Conservation (phyloP, 2,888 invertebrate genomes). For the Orgyia antiqua region DNA sequence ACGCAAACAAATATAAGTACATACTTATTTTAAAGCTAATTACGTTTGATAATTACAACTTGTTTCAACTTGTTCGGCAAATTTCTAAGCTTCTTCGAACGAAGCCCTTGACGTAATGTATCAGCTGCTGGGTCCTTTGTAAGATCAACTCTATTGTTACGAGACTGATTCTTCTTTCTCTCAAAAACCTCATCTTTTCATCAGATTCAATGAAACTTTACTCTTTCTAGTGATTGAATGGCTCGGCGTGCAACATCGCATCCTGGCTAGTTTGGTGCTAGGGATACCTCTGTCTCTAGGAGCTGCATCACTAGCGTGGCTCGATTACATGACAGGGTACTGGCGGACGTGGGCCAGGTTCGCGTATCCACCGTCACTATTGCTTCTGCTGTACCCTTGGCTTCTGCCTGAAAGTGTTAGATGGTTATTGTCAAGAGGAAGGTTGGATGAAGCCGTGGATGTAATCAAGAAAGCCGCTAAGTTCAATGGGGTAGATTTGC, state of each 20-base stretch:
- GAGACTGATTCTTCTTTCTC: too few species aligned
- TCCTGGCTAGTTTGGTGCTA: slow-evolving; percentile 83
- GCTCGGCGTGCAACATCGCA: slow-evolving; percentile 85
- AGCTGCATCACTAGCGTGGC: slow-evolving; percentile 80
- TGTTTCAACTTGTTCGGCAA: too few species aligned
- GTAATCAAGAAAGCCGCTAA: slow-evolving; percentile 80
- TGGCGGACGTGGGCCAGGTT: slow-evolving; percentile 84
- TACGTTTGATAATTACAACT: too few species aligned
- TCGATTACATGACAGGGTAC: slow-evolving; percentile 82
- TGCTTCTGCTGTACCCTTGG: slow-evolving; percentile 84
- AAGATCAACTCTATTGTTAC: too few species aligned
- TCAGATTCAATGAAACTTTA: neutral
- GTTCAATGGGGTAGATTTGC: slow-evolving; percentile 72
- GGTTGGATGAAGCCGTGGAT: slow-evolving; percentile 78
- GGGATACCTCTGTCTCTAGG: slow-evolving; percentile 85
- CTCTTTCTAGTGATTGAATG: slow-evolving; percentile 82
- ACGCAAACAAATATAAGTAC: too few species aligned
- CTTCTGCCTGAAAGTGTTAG: slow-evolving; percentile 85
- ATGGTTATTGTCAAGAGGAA: slow-evolving; percentile 85
- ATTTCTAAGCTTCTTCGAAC: too few species aligned
- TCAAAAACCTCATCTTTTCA: too few species aligned
- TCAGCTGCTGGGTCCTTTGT: too few species aligned
- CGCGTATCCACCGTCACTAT: slow-evolving; percentile 83
- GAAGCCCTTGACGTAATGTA: too few species aligned
- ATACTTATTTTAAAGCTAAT: too few species aligned